These are phyloP conservation scores for Orthonevra nobilis DNA, from an alignment of 2,888 invertebrate genomes.

Conservation along the genomic window DNA sequence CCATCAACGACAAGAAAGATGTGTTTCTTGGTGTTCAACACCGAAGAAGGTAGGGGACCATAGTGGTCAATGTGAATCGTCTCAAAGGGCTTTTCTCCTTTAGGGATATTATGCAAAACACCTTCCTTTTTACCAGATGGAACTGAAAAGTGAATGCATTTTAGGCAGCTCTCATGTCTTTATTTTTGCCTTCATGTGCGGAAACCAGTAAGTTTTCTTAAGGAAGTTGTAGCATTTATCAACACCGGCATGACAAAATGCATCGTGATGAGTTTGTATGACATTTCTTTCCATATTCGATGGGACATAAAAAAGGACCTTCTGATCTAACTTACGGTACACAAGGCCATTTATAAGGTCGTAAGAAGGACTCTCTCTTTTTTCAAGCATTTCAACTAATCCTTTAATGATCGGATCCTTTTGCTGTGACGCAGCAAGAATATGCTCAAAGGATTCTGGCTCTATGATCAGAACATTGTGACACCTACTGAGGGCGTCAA, in stretches of 20 bases:
- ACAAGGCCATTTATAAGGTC: too few relatives aligned
- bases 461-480: neutral
- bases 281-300: too few relatives aligned
- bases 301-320: too few relatives aligned
- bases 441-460: too few relatives aligned
- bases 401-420: too few relatives aligned
- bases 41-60: neutral
- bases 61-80: conserved; percentile 8
- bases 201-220: conserved; percentile 31
- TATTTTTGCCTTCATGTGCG: conserved; percentile 21
- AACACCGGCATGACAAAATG: too few relatives aligned
- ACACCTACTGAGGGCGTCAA: neutral
- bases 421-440: too few relatives aligned
- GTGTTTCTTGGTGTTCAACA: neutral
- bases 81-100: conserved; percentile 21
- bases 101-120: conserved; percentile 18
- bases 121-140: conserved; percentile 43
- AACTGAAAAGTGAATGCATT: conserved; percentile 71
- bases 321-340: too few relatives aligned
- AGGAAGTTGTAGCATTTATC: neutral
- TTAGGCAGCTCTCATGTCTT: conserved; percentile 14
- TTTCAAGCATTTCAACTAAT: too few relatives aligned
- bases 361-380: too few relatives aligned
- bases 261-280: too few relatives aligned
- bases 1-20: neutral